phyloP scores from a whole-genome alignment of 2,888 invertebrate species.

The Melikaiella ostensackeni region DNA sequence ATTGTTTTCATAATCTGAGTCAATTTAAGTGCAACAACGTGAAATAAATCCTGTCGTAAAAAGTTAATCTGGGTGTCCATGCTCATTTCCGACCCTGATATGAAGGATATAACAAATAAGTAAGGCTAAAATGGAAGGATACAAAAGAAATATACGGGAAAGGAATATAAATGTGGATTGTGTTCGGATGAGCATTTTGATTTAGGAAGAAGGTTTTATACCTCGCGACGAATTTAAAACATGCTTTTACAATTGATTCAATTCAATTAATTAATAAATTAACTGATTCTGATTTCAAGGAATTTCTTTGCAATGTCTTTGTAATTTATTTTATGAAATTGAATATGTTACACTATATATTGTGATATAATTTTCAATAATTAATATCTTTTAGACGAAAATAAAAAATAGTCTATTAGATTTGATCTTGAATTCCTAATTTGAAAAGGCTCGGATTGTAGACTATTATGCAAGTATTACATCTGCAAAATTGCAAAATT shows the following conservation, averaged over 20 bases:
- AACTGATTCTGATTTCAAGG: not conserved
- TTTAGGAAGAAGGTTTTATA: not conserved
- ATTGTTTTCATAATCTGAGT: not conserved
- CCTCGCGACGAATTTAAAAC: not conserved
- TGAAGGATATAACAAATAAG: not conserved
- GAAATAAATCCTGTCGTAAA: not conserved
- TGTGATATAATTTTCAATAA: too few relatives aligned
- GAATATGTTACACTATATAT: too few relatives aligned
- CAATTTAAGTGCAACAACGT: not conserved
- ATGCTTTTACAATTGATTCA: not conserved
- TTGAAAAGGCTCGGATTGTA: not conserved
- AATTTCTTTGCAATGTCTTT: too few relatives aligned
- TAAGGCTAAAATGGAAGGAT: not conserved
- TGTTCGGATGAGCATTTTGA: not conserved
- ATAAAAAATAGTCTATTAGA: too few relatives aligned
- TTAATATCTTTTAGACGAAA: too few relatives aligned
- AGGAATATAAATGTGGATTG: not conserved
- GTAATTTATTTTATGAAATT: too few relatives aligned
- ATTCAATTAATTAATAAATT: not conserved
- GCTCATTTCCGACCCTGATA: not conserved
- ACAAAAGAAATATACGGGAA: not conserved
- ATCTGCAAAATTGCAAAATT: not conserved
- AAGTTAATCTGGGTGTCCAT: not conserved
- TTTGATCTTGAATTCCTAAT: not conserved
- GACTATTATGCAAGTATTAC: constrained; percentile 3